Base-by-base conservation (phyloP, 2,113 vertebrate genomes). In the Oreotrochilus melanogaster region DNA sequence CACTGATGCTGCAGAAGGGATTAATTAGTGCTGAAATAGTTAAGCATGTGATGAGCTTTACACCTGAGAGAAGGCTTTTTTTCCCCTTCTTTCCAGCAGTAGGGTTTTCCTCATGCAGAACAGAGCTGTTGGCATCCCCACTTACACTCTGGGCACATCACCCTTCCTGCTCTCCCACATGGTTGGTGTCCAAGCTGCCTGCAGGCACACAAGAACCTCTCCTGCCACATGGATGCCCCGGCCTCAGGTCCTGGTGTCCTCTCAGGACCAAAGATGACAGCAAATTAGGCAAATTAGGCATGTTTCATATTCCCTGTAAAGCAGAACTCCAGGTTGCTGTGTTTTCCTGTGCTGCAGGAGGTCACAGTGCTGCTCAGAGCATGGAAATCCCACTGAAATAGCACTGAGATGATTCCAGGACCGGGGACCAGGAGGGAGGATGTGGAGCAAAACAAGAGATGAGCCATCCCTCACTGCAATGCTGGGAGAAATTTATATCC, bases 81-180 rank as follows among this genome's bases (percentile, higher is more conserved):
- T 23, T 18, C 50, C 53, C 31, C 10, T 57, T 21, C 21, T 53
- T 66, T 47, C 45, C 28, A 62, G 83, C 22, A 71, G 5, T 4
- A 23, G 23, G 33, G 31, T 16, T 93, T 79, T 78, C 54, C 9
- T 82, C 1, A 0, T 1, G 11, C 58, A 50, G 51, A 57, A 51
- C 13, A n/a, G 66, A 76, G 72, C 56, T 67, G 51, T 4, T 35
- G 43, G 37, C 15, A 30, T 54, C 42, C n/a, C 47, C 65, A 50
- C 35, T n/a, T 7, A 2, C 21, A 57, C 57, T 30, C 53, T 39
- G 24, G 48, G 31, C 10, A 4, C 1, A 0, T 19, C 19, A 31
- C 27, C 19, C 48, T 27, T 12, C 24, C 43, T 67, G 76, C 45
- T 80, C 24, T 33, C 1, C 0, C 51, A 18, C 0, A 0, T 1